Base-by-base conservation (phyloP, 2,113 vertebrate species). In the Cyanocitta stelleri region DNA sequence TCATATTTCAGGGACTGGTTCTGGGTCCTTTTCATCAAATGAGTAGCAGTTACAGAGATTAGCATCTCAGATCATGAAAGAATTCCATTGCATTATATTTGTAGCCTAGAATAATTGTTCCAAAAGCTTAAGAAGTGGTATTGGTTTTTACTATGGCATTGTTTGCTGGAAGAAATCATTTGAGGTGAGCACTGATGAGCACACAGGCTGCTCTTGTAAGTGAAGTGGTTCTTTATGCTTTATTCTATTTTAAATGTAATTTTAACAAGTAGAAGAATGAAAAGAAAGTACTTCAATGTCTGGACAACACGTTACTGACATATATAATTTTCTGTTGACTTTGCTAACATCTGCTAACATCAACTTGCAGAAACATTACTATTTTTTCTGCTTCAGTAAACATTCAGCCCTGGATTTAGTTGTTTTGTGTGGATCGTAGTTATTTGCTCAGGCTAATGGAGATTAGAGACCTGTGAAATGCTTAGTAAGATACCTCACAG, bases 381-480 rank as follows among this genome's bases (percentile, higher is more conserved):
- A 83, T 84, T 88, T 90, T 96, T 96, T 79, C 84, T 96, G 43
- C 72, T 62, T 90, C 71, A 18, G 55, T 94, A 91, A 49, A 46
- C 33, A 85, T 94, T 76, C 82, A 82, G 86, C 68, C 79, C 69
- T 93, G 77, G 61, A 92, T 91, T 95, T 93, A 85, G 80, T 51
- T 94, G 29, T 30, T 63, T 26, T 83, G n/a, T 79, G 56, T 68
- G 49, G 52, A 64, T 63, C 85, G 63, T 49, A 12, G 17, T 81
- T 92, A 41, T 87, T 93, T 95, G 86, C 94, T 93, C 80, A 97
- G 85, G 68, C 55, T 92, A 83, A 54, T 80, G 80, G 74, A 92
- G 67, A 93, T 97, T 78, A 58, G 91, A 89, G 79, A 95, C 87
- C 89, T 96, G 82, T 92, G 68, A 75, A 95, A 97, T 82, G 33